phyloP scores from a whole-genome alignment of 2,888 invertebrate species.

The Philereme vetulata region DNA sequence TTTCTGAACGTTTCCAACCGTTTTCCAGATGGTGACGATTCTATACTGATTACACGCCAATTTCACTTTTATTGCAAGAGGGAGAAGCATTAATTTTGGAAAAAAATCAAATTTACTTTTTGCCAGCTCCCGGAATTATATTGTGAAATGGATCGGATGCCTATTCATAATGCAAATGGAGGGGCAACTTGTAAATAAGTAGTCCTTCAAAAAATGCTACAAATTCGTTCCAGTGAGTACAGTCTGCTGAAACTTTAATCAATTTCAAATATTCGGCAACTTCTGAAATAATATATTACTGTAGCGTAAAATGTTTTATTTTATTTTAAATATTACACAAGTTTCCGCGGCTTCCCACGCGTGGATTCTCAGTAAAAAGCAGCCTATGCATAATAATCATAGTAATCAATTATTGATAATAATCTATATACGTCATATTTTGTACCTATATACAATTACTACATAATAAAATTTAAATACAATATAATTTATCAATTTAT shows the following conservation, averaged over 20 bases:
- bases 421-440: no score
- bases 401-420: no score
- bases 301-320: no score
- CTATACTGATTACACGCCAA: constrained; percentile 63
- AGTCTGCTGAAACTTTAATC: constrained; percentile 12
- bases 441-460: no score
- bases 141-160: constrained; percentile 39
- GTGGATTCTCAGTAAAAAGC: no score
- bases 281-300: no score
- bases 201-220: constrained; percentile 11
- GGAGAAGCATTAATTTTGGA: constrained; percentile 51
- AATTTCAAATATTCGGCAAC: constrained; percentile 1
- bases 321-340: no score
- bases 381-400: no score
- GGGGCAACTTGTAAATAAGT: constrained; percentile 29
- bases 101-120: constrained; percentile 40
- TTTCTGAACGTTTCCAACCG: constrained; percentile 58
- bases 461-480: no score
- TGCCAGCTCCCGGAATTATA: constrained; percentile 31
- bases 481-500: no score
- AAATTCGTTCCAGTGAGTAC: constrained; percentile 6
- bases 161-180: constrained; percentile 29
- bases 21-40: constrained; percentile 71
- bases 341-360: no score
- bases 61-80: constrained; percentile 61